Evolutionary conservation across 2,797 vertebrate species (phyloP), one percentile per base, ranked within the genome.

Genomic region (Notolepis coatsorum): DNA sequence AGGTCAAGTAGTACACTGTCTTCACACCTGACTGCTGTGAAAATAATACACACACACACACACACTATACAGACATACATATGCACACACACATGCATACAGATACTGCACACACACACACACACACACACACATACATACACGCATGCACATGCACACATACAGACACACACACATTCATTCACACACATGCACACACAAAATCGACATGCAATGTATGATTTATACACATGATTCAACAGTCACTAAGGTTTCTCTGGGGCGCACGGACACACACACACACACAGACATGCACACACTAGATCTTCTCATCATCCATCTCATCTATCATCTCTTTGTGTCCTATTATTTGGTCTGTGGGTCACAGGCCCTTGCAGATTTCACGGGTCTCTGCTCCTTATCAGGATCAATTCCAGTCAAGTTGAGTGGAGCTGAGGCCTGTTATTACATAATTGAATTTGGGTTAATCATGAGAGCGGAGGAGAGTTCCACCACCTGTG

Each of bases 361-460:
- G 79, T 84, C 78, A 68, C 68, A 80, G 78, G 69, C 80, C 76
- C 81, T n/a, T 71, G 74, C 69, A 82, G 82, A 87, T 89, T 88
- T 87, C 85, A 87, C 12, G 65, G 84, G 49, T 84, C 74, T 74
- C 76, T 87, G 83, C 77, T 82, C 75, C 79, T 90, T 79, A 85
- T 90, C 85, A 79, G 87, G 84, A 88, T 88, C 86, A 81, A 85
- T 88, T 82, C 75, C 25, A 76, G 82, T 88, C 74, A 83, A 63
- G 81, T 81, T 86, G 69, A 68, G 68, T 70, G 67, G 57, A 74
- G 66, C 76, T 61, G 49, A 73, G 69, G 55, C 59, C 61, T 75
- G 79, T 80, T 81, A 82, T 87, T 85, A 85, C 77, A 81, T 87
- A 83, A 89, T 85, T 86, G 59, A 82, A 88, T 89, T 84, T 84